These are phyloP conservation scores for Bothrops jararaca DNA, from an alignment of 2,113 vertebrate genomes.

Conservation along the genomic window DNA sequence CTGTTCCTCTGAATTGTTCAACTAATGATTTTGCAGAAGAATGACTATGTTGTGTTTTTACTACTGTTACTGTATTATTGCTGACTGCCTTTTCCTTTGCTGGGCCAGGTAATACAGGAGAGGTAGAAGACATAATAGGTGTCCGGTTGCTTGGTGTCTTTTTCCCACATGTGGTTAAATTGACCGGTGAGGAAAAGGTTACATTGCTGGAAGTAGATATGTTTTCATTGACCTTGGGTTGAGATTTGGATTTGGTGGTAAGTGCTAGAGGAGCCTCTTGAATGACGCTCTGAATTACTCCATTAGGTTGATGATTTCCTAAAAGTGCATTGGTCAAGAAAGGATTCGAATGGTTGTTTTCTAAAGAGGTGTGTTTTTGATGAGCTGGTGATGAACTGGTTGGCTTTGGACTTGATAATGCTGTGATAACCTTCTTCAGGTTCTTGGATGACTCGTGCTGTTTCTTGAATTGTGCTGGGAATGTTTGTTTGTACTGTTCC, in stretches of 20 bases:
- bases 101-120: conserved; percentile 76
- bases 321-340: conserved; percentile 92
- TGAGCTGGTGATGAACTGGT: conserved; percentile 74
- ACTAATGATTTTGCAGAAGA: conserved; percentile 81
- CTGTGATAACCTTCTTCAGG: conserved; percentile 81
- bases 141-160: conserved; percentile 68
- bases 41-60: conserved; percentile 75
- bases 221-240: conserved; percentile 71
- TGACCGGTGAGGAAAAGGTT: conserved; percentile 77
- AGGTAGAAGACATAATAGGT: conserved; percentile 63
- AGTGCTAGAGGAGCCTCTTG: conserved; percentile 93
- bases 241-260: conserved; percentile 81
- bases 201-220: conserved; percentile 67
- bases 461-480: conserved; percentile 79
- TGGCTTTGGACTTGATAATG: conserved; percentile 74
- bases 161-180: conserved; percentile 79
- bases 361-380: conserved; percentile 72
- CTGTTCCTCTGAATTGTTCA: conserved; percentile 78
- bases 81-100: conserved; percentile 80
- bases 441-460: conserved; percentile 77
- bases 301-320: conserved; percentile 84
- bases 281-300: conserved; percentile 78
- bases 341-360: conserved; percentile 81
- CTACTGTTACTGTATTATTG: conserved; percentile 68
- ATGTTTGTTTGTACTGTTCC: conserved; percentile 82